Conservation (phyloP, 2,888 invertebrate genomes). For the Cryptocheilus praepositus region DNA sequence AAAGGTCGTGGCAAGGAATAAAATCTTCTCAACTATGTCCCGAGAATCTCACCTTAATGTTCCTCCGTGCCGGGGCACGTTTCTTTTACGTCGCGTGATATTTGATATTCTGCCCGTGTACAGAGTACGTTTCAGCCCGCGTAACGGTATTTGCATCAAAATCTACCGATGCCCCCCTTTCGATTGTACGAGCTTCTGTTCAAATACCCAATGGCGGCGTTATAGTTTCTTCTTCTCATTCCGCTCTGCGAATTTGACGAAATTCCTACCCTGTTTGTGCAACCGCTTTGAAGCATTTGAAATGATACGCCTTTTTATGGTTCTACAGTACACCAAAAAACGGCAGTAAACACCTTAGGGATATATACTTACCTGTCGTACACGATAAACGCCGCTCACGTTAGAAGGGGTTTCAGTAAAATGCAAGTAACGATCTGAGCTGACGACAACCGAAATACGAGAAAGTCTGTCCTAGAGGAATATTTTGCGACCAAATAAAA, state of each 20-base stretch:
- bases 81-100: not conserved
- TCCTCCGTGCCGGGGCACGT: not conserved
- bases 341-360: no score
- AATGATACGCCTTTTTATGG: no score
- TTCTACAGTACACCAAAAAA: no score
- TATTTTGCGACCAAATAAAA: no score
- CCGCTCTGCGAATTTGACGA: not conserved
- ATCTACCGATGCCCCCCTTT: not conserved
- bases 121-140: slow-evolving; percentile 3
- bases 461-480: no score
- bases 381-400: no score
- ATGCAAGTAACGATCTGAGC: no score
- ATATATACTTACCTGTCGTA: no score
- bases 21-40: slow-evolving; percentile 1
- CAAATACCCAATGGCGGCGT: not conserved
- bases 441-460: no score
- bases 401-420: no score
- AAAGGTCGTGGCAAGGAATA: not conserved
- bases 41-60: slow-evolving; percentile 8
- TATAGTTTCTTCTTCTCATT: not conserved
- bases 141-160: slow-evolving; percentile 8
- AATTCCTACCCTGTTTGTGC: no score
- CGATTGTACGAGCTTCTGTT: not conserved
- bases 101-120: slow-evolving; percentile 5
- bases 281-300: no score